These are phyloP conservation scores for Australoheros facetus DNA, from an alignment of 2,797 vertebrate species.

Conservation along the genomic window DNA sequence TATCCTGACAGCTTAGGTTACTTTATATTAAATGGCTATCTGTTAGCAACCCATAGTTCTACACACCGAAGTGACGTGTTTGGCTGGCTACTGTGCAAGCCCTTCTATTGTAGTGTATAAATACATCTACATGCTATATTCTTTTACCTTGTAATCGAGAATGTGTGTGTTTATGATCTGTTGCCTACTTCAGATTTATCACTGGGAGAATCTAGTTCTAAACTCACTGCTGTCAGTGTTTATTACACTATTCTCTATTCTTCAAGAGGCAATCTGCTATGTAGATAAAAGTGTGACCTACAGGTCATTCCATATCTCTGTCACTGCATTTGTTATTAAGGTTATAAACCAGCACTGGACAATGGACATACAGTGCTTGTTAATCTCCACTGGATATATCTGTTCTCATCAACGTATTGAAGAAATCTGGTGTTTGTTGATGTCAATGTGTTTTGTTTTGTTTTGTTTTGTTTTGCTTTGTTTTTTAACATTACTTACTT, in stretches of 20 bases:
- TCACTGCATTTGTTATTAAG: slow-evolving; percentile 23
- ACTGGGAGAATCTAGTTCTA: slow-evolving; percentile 4
- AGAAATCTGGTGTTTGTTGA: background rate
- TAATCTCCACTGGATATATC: slow-evolving; percentile 6
- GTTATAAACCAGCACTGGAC: slow-evolving; percentile 23
- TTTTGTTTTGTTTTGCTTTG: no score
- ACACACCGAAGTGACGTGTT: slow-evolving; percentile 17
- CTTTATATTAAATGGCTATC: slow-evolving; percentile 44
- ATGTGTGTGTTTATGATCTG: background rate
- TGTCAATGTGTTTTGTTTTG: background rate
- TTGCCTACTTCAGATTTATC: background rate
- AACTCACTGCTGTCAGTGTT: background rate
- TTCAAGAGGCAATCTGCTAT: slow-evolving; percentile 25
- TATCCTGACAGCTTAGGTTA: slow-evolving; percentile 33
- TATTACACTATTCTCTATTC: background rate
- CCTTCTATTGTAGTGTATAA: slow-evolving; percentile 26
- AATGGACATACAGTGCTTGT: slow-evolving; percentile 1
- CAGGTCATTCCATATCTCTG: slow-evolving; percentile 34
- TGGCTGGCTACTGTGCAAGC: background rate
- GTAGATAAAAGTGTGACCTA: slow-evolving; percentile 17
- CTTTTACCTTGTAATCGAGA: background rate
- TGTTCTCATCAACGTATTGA: background rate
- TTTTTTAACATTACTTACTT: slow-evolving; percentile 30
- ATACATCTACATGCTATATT: background rate
- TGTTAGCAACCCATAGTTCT: slow-evolving; percentile 38